Evolutionary conservation across 2,797 vertebrate genomes (phyloP).

Genomic region (Lophius americanus): DNA sequence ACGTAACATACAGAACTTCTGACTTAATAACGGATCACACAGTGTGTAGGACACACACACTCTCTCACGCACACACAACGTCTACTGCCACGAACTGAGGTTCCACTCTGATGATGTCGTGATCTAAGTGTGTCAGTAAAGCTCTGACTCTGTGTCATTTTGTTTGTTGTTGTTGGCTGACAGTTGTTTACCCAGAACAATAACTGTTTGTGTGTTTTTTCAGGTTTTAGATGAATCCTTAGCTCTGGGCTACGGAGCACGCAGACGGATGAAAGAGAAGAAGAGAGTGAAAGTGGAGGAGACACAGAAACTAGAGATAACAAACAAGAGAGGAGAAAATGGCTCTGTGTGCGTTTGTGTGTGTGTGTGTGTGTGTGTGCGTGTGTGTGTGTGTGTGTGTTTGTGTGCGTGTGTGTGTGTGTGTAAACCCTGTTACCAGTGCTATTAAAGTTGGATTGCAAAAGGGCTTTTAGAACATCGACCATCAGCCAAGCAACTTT

Average conservation of each 20-base stretch:
- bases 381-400: constrained; percentile 15
- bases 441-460: constrained; percentile 78
- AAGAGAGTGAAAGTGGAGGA: constrained; percentile 55
- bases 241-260: constrained; percentile 47
- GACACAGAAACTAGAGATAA: constrained; percentile 59
- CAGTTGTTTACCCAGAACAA: constrained; percentile 60
- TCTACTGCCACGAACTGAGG: background rate
- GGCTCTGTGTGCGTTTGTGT: constrained; percentile 23
- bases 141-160: constrained; percentile 54
- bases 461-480: constrained; percentile 73
- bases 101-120: constrained; percentile 18
- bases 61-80: constrained; percentile 3
- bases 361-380: constrained; percentile 18
- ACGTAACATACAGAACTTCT: constrained; percentile 36
- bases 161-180: constrained; percentile 53
- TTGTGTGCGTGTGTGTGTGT: constrained; percentile 35
- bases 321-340: constrained; percentile 59
- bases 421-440: constrained; percentile 62
- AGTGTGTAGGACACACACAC: background rate
- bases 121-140: constrained; percentile 43
- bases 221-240: constrained; percentile 56
- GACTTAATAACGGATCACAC: constrained; percentile 46
- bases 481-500: constrained; percentile 71
- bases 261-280: constrained; percentile 47
- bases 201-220: constrained; percentile 60